A percentile compares a stretch with the other conserved stretches of the same genome.
Evolutionary conservation across 2,888 invertebrate species (phyloP).

Genomic region (Calameuta idolon): DNA sequence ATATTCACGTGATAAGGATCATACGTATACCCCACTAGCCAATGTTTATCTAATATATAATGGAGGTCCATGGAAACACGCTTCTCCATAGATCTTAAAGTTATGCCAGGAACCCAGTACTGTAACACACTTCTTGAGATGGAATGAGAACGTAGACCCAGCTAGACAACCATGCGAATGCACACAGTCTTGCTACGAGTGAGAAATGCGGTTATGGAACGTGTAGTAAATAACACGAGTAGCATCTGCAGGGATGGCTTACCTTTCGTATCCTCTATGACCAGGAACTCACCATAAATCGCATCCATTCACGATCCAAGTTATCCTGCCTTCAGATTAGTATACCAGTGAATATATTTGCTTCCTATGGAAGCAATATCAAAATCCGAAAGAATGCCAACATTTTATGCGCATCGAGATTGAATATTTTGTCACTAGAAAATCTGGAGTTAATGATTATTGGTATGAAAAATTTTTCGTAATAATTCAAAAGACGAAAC

Average conservation of each 20-base stretch:
- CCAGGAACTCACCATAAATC: constrained; percentile 3
- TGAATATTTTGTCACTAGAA: neutral
- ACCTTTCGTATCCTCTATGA: constrained; percentile 3
- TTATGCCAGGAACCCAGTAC: neutral
- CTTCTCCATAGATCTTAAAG: constrained; percentile 2
- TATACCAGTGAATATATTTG: neutral
- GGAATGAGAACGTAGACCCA: neutral
- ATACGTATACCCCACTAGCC: neutral
- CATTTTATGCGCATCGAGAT: neutral
- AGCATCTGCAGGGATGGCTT: neutral
- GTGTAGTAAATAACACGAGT: constrained; percentile 30
- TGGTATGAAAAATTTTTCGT: neutral
- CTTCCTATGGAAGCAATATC: no score
- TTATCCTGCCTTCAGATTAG: neutral
- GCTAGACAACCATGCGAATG: neutral
- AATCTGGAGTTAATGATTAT: neutral
- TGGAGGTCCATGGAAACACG: neutral
- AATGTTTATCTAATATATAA: constrained; percentile 7
- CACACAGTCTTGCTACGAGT: neutral
- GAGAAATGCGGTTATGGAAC: constrained; percentile 29
- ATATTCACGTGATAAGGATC: neutral
- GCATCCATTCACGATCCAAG: neutral
- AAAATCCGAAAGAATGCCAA: no score
- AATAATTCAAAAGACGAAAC: neutral
- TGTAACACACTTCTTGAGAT: constrained; percentile 4